phyloP scores from a whole-genome alignment of 2,797 vertebrate genomes.

The Podarcis siculus region DNA sequence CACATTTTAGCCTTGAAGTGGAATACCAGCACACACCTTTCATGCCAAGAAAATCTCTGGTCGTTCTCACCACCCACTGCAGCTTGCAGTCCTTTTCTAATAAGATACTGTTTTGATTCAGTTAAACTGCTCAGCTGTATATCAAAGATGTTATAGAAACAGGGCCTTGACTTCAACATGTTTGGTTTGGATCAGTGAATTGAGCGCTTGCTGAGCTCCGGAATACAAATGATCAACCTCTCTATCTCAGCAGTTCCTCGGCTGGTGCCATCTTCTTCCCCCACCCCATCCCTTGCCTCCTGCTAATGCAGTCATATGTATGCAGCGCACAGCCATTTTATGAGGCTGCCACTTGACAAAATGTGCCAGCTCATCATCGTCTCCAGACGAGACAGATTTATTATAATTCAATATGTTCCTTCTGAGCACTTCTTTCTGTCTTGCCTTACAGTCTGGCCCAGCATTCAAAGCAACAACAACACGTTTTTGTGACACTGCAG shows the following conservation, averaged over 20 bases:
- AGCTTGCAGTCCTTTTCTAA: slow-evolving; percentile 37
- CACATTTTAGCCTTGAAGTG: slow-evolving; percentile 62
- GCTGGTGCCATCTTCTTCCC: slow-evolving; percentile 57
- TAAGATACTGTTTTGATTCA: slow-evolving; percentile 70
- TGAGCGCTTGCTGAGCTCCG: slow-evolving; percentile 73
- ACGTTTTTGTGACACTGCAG: slow-evolving; percentile 63
- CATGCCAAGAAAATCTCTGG: slow-evolving; percentile 64
- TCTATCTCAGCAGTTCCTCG: slow-evolving; percentile 65
- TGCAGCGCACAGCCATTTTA: slow-evolving; percentile 72
- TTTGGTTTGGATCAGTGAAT: slow-evolving; percentile 75
- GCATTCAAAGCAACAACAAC: slow-evolving; percentile 71
- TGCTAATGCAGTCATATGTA: slow-evolving; percentile 76
- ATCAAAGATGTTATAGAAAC: slow-evolving; percentile 74
- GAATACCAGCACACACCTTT: slow-evolving; percentile 56
- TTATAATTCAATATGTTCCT: slow-evolving; percentile 80
- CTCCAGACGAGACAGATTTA: slow-evolving; percentile 77
- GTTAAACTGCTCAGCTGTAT: slow-evolving; percentile 73
- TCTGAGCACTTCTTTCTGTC: slow-evolving; percentile 71
- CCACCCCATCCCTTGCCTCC: not conserved
- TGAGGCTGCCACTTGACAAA: slow-evolving; percentile 77
- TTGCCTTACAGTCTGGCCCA: slow-evolving; percentile 68
- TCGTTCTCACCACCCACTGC: slow-evolving; percentile 56
- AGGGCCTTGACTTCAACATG: slow-evolving; percentile 74
- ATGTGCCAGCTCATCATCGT: slow-evolving; percentile 78
- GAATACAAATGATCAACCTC: slow-evolving; percentile 76